Base-by-base conservation (phyloP, 2,888 invertebrate species). In the Drosophila hamatofila region DNA sequence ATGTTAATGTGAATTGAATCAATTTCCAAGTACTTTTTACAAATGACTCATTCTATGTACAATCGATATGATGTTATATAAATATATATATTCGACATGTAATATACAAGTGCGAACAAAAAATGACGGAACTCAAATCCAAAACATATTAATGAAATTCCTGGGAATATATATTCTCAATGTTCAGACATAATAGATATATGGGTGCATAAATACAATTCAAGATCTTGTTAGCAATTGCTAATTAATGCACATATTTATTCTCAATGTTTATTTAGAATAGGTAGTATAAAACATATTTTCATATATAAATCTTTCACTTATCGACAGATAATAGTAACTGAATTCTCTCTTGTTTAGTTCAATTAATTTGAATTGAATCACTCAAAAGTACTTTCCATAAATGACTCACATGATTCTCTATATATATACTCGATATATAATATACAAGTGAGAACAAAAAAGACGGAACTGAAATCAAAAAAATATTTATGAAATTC, bases 41-140 rank as follows among this genome's bases (percentile, higher is more conserved):
- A 49, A 4, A 56, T 87, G 81, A 87, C 46, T 83, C 88, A 81
- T 64, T 41, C 21, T n/a, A 25, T 23, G 14, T 44, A 16, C 27
- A 27, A 14, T 27, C 46, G 8, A 46, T 62, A 11, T 57, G 21
- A 12, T n/a, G 4, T 11, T 41, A 30, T 9, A 16, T 44, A n/a
- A n/a, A n/a, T n/a, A n/a, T n/a, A n/a, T n/a, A n/a, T n/a, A n/a
- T n/a, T n/a, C n/a, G n/a, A n/a, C n/a, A n/a, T n/a, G n/a, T 46
- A 25, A 25, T 46, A n/a, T 9, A 27, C n/a, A n/a, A n/a, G n/a
- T 48, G 48, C 59, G 55, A 56, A 51, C 44, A 80, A 52, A 60
- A 46, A 77, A 80, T n/a, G 55, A 63, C 83, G 87, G 87, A 86
- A 86, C 87, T 77, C 56, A 65, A 42, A 30, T 70, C 48, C 54